phyloP scores from a whole-genome alignment of 23 tunicate genomes.

The Diplosoma virens region DNA sequence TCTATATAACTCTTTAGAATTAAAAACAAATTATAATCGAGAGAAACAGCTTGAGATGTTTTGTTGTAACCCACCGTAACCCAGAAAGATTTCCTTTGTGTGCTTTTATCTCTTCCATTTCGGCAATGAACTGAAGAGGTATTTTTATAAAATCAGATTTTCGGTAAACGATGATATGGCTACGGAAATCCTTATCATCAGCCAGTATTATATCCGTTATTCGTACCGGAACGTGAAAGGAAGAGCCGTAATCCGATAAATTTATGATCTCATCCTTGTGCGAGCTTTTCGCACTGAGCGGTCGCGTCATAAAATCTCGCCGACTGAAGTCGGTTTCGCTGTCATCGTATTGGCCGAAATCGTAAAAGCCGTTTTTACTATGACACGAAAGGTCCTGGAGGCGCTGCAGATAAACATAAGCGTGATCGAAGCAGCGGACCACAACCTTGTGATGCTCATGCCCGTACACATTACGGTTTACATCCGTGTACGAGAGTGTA shows the following conservation, averaged over 20 bases:
- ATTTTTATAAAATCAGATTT: neutral
- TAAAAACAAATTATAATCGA: no score
- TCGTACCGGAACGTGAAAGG: neutral
- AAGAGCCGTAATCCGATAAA: neutral
- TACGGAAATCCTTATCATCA: neutral
- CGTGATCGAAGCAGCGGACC: neutral
- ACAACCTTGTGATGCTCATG: neutral
- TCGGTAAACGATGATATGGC: neutral
- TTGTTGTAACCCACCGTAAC: no score
- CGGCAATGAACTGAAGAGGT: neutral
- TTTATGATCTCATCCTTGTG: neutral
- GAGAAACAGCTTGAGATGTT: no score
- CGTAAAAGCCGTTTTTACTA: neutral
- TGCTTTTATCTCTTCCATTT: neutral
- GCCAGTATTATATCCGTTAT: neutral
- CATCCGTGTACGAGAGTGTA: neutral
- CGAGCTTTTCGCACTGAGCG: no score
- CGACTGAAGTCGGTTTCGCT: neutral
- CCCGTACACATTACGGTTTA: neutral
- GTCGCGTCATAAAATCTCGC: no score
- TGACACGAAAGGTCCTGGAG: neutral
- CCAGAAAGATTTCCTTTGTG: no score
- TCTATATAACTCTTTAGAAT: no score
- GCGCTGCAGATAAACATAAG: neutral
- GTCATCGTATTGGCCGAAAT: slow-evolving; percentile 3